phyloP scores from a whole-genome alignment of 2,113 vertebrate species.

The Centrocercus urophasianus region DNA sequence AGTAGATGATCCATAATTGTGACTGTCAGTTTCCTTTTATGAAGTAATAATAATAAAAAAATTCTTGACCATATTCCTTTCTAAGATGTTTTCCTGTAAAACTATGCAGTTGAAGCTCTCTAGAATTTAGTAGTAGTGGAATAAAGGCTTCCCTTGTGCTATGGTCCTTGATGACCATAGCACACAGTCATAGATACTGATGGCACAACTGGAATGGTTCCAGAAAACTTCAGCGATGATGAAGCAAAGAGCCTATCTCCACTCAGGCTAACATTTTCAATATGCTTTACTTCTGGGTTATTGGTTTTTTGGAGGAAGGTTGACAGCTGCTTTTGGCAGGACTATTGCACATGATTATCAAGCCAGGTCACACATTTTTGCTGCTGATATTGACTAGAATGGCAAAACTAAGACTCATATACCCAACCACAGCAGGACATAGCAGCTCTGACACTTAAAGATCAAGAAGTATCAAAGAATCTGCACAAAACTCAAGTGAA shows the following conservation, averaged over 20 bases:
- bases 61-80: background rate
- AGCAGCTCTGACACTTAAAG: background rate
- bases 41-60: background rate
- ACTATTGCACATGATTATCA: background rate
- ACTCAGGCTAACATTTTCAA: background rate
- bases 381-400: background rate
- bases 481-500: background rate
- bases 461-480: background rate
- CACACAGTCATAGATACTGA: background rate
- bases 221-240: background rate
- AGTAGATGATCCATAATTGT: background rate
- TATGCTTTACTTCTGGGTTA: background rate
- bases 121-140: background rate
- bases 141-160: background rate
- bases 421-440: background rate
- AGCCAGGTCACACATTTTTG: background rate
- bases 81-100: background rate
- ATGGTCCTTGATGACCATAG: background rate
- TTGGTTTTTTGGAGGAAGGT: background rate
- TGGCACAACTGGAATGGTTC: background rate
- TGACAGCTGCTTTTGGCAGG: conserved; percentile 10
- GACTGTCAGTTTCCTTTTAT: background rate
- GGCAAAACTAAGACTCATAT: background rate
- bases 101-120: background rate
- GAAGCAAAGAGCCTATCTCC: background rate